Evolutionary conservation across 2,797 vertebrate species (phyloP).

Genomic region (Odontamblyopus rebecca): DNA sequence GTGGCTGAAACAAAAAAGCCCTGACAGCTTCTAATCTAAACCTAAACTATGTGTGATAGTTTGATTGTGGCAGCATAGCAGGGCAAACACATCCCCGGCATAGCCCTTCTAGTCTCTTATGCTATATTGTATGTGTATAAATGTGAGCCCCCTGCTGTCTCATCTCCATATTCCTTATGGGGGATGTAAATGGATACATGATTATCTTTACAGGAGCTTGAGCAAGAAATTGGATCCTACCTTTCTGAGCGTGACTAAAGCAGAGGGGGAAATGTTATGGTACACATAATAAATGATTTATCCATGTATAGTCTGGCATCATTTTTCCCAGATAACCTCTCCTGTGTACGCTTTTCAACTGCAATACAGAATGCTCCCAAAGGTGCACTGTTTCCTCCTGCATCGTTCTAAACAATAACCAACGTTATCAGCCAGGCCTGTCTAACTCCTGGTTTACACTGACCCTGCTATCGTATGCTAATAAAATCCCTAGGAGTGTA

Average conservation of each 20-base stretch:
- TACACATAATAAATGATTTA: constrained; percentile 77
- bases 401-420: constrained; percentile 68
- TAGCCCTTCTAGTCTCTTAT: constrained; percentile 34
- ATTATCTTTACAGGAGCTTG: constrained; percentile 76
- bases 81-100: constrained; percentile 68
- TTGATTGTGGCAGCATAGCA: constrained; percentile 73
- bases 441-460: constrained; percentile 64
- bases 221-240: constrained; percentile 71
- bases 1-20: constrained; percentile 69
- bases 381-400: constrained; percentile 54
- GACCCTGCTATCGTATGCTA: constrained; percentile 60
- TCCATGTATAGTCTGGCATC: constrained; percentile 61
- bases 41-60: constrained; percentile 61
- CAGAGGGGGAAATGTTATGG: constrained; percentile 70
- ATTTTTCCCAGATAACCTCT: constrained; percentile 69
- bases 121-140: constrained; percentile 40
- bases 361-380: constrained; percentile 56
- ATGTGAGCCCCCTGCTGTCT: constrained; percentile 71
- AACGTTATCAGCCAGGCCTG: constrained; percentile 64
- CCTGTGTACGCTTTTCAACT: constrained; percentile 57
- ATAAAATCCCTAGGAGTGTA: constrained; percentile 68
- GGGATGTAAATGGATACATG: constrained; percentile 79
- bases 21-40: constrained; percentile 74
- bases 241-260: constrained; percentile 73
- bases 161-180: constrained; percentile 79